These are phyloP conservation scores for Microcebus tavaratra DNA, from an alignment of 2,113 vertebrate genomes.

Conservation along the genomic window DNA sequence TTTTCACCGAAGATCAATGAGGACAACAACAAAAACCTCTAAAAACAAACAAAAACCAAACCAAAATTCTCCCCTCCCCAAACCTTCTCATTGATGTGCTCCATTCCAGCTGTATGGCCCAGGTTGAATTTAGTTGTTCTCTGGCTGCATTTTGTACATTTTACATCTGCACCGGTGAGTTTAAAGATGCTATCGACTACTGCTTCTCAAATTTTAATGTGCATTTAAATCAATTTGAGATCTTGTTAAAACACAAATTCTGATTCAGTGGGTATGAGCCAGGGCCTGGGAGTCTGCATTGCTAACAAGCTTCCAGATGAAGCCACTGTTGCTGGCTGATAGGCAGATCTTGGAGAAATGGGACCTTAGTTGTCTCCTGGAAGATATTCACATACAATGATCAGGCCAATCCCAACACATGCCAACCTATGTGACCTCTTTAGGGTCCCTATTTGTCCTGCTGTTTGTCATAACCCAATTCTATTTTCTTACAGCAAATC, in stretches of 20 bases:
- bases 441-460: background rate
- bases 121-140: background rate
- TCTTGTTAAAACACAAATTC: background rate
- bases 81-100: background rate
- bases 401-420: too few relatives aligned
- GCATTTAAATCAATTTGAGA: background rate
- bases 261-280: background rate
- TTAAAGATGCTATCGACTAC: background rate
- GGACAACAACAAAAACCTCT: background rate
- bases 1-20: background rate
- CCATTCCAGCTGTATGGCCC: rapidly evolving
- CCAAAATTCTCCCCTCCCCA: rapidly evolving
- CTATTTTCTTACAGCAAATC: background rate
- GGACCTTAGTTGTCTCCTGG: rapidly evolving
- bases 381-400: rapidly evolving
- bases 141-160: background rate
- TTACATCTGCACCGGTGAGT: background rate
- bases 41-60: background rate
- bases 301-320: background rate
- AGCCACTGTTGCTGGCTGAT: rapidly evolving
- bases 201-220: background rate
- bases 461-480: background rate
- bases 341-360: background rate
- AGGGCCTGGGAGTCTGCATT: background rate
- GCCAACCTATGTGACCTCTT: too few relatives aligned